phyloP scores from a whole-genome alignment of 2,888 invertebrate genomes.

The Parnassius glacialis region DNA sequence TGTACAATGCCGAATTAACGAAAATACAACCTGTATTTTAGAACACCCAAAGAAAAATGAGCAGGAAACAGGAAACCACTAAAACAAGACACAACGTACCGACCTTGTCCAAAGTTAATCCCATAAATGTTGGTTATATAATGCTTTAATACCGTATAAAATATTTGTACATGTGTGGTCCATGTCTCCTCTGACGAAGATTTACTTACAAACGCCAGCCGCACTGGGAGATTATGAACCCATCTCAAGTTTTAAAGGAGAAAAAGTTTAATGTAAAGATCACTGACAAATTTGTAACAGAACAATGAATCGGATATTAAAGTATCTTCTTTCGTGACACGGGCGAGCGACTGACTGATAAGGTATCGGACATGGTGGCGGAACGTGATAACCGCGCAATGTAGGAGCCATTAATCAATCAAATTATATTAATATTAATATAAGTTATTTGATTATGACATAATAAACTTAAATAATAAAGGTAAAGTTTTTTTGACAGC shows the following conservation, averaged over 20 bases:
- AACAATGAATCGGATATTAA: conserved; percentile 80
- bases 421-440: neutral
- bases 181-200: conserved; percentile 59
- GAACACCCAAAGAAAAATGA: conserved; percentile 33
- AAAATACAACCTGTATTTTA: conserved; percentile 12
- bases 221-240: conserved; percentile 70
- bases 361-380: conserved; percentile 48
- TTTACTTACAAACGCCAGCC: conserved; percentile 65
- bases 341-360: conserved; percentile 69
- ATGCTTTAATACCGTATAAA: conserved; percentile 47
- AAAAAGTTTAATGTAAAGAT: conserved; percentile 79
- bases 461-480: too few relatives aligned
- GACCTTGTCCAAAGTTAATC: conserved; percentile 37
- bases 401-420: conserved; percentile 10
- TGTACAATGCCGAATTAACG: too few relatives aligned
- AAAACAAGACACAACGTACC: conserved; percentile 42
- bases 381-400: conserved; percentile 30
- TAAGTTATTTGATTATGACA: too few relatives aligned
- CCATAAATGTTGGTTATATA: conserved; percentile 41
- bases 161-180: conserved; percentile 73
- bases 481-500: too few relatives aligned
- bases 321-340: conserved; percentile 78
- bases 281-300: conserved; percentile 81
- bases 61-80: conserved; percentile 38
- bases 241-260: conserved; percentile 73